Conservation (phyloP, 2,888 invertebrate genomes). For the Aquatica leii region DNA sequence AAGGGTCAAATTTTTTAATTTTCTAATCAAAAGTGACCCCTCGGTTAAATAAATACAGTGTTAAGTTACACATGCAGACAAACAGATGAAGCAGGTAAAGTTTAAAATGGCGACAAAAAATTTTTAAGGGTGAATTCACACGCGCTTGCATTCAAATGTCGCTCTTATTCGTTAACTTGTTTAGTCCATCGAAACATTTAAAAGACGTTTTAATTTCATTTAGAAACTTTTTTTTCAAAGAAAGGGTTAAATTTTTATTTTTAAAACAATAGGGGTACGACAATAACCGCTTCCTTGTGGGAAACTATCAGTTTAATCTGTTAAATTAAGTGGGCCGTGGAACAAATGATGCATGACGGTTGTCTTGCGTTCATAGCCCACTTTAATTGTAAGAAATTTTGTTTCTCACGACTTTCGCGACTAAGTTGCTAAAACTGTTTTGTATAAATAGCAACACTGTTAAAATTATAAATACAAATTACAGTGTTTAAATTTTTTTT, state of each 20-base stretch:
- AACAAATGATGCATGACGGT: no score
- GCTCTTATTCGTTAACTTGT: no score
- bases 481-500: no score
- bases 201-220: conserved; percentile 25
- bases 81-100: conserved; percentile 31
- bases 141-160: no score
- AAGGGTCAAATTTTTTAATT: conserved; percentile 42
- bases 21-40: conserved; percentile 40
- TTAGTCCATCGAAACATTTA: conserved; percentile 15
- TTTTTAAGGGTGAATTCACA: conserved; percentile 19
- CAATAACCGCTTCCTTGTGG: background rate
- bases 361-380: no score
- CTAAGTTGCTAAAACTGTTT: no score
- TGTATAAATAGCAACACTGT: no score
- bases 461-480: no score
- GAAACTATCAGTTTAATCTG: no score
- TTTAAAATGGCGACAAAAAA: conserved; percentile 39
- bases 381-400: no score
- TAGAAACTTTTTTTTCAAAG: conserved; percentile 17
- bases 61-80: conserved; percentile 36
- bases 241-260: conserved; percentile 31
- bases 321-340: no score
- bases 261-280: conserved; percentile 17
- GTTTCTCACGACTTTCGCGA: no score
- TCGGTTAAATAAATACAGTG: conserved; percentile 41